phyloP scores from a whole-genome alignment of 2,797 vertebrate genomes.

The Gallinago stenura region DNA sequence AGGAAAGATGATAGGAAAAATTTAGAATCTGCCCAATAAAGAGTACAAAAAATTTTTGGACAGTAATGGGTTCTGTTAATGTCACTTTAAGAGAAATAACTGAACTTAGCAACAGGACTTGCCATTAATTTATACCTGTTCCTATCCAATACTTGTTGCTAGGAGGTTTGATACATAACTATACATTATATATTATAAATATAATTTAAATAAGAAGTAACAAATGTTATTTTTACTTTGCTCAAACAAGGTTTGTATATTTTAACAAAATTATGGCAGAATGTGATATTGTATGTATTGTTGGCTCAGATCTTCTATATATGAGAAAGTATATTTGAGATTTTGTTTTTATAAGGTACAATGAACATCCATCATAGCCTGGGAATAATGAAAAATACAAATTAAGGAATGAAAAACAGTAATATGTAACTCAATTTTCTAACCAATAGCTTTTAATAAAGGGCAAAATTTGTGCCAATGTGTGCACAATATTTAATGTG shows the following conservation, averaged over 20 bases:
- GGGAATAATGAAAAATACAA: neutral
- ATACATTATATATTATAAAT: no score
- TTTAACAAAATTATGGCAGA: neutral
- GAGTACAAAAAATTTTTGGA: neutral
- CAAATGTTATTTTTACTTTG: neutral
- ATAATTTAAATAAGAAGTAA: neutral
- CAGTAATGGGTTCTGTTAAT: neutral
- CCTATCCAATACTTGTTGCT: neutral
- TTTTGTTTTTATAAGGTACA: neutral
- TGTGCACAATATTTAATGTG: neutral
- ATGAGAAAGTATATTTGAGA: neutral
- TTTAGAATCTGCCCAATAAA: neutral
- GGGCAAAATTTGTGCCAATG: neutral
- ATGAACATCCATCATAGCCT: neutral
- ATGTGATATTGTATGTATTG: neutral
- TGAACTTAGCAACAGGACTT: neutral
- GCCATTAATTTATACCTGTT: neutral
- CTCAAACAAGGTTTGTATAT: neutral
- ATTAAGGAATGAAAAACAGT: neutral
- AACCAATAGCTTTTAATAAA: neutral
- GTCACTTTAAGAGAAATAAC: neutral
- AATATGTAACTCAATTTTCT: neutral
- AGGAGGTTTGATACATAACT: neutral
- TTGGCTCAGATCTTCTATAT: neutral
- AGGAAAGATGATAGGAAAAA: neutral